Conservation (phyloP, 2,797 vertebrate species). For the Myotis findleyi region DNA sequence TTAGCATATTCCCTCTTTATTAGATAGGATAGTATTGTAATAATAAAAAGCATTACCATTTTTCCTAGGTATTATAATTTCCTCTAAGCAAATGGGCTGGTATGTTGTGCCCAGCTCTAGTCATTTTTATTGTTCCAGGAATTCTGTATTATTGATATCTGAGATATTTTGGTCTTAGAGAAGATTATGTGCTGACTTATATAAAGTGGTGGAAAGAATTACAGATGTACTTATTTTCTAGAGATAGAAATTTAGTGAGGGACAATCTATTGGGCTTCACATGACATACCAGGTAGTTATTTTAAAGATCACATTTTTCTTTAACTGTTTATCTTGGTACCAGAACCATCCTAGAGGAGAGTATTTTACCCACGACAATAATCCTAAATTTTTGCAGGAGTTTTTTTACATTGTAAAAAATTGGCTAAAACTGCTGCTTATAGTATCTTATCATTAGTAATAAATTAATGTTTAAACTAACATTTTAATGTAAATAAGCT, state of each 20-base stretch:
- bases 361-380: not conserved
- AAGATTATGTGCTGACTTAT: not conserved
- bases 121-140: not conserved
- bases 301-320: not conserved
- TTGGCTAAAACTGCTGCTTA: not conserved
- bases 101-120: not conserved
- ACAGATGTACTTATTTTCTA: conserved; percentile 18
- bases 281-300: not conserved
- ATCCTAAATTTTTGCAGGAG: not conserved
- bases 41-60: not conserved
- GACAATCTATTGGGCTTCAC: not conserved
- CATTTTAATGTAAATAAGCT: not conserved
- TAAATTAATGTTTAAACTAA: not conserved
- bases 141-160: not conserved
- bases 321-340: not conserved
- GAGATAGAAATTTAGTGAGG: not conserved
- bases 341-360: not conserved
- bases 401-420: not conserved
- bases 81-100: not conserved
- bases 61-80: not conserved
- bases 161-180: conserved; percentile 4
- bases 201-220: not conserved
- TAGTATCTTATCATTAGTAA: not conserved
- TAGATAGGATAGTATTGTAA: not conserved
- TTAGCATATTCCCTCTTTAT: too few relatives aligned